Conservation (phyloP, 2,888 invertebrate genomes). For the Drosophila helvetica region DNA sequence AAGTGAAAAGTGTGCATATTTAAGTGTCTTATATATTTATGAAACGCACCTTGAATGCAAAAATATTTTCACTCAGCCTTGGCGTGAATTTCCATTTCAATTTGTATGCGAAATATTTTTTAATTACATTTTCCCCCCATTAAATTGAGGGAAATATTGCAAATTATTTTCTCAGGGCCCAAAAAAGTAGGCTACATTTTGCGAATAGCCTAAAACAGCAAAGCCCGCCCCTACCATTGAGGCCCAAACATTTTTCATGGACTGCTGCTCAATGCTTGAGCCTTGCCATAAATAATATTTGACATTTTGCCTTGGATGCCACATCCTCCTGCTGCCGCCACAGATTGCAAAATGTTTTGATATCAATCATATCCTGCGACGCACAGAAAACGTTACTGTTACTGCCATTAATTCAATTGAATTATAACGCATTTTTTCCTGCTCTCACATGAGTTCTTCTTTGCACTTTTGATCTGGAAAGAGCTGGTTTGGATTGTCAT, state of each 20-base stretch:
- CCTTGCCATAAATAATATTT: constrained; percentile 29
- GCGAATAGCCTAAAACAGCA: background rate
- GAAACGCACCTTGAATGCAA: background rate
- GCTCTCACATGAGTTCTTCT: constrained; percentile 4
- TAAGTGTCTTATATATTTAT: background rate
- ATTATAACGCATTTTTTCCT: constrained; percentile 24
- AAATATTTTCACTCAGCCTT: background rate
- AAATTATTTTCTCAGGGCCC: background rate
- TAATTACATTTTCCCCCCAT: background rate
- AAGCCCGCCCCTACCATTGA: background rate
- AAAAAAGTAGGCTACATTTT: constrained; percentile 28
- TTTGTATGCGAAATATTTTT: background rate
- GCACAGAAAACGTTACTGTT: constrained; percentile 4
- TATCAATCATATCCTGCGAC: constrained; percentile 51
- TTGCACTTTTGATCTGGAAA: constrained; percentile 27
- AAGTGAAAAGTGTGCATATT: background rate
- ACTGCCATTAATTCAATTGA: constrained; percentile 57
- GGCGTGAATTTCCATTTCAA: background rate
- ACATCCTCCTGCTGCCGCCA: background rate
- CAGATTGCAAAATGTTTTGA: constrained; percentile 37
- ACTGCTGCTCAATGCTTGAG: background rate
- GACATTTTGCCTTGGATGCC: constrained; percentile 19
- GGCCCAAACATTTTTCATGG: background rate
- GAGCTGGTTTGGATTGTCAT: background rate
- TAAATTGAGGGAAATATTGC: background rate